Percentiles rank a stretch among this genome's conserved stretches.
Evolutionary conservation across 2,888 invertebrate genomes (phyloP).

Genomic region (Cephalotes varians): DNA sequence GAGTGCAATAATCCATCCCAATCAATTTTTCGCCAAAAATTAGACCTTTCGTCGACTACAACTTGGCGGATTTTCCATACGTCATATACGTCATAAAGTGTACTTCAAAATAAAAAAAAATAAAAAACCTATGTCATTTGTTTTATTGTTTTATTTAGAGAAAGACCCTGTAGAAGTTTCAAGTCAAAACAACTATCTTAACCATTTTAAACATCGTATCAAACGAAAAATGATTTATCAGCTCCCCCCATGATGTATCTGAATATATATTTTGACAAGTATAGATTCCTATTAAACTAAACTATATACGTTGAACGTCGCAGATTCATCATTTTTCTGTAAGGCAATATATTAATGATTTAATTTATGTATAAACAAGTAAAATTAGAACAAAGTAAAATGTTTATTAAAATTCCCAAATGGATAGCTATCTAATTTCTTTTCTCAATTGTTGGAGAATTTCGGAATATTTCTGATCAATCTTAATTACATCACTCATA

Average conservation of each 20-base stretch:
- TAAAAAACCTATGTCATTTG: too few relatives aligned
- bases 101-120: too few relatives aligned
- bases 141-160: too few relatives aligned
- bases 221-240: constrained; percentile 41
- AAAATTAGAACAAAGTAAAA: background rate
- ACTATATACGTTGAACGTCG: too few relatives aligned
- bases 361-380: background rate
- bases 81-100: too few relatives aligned
- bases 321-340: background rate
- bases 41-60: too few relatives aligned
- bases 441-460: background rate
- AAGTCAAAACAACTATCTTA: background rate
- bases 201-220: constrained; percentile 46
- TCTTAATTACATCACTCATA: background rate
- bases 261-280: constrained; percentile 48
- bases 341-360: background rate
- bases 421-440: background rate
- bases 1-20: too few relatives aligned
- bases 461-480: background rate
- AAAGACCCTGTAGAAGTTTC: too few relatives aligned
- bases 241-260: constrained; percentile 47
- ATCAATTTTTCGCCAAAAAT: too few relatives aligned
- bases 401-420: background rate
- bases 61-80: too few relatives aligned
- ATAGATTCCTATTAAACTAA: too few relatives aligned